Percentiles rank a stretch among this genome's conserved stretches.
Conservation (phyloP, 2,113 vertebrate genomes). For the Galbula dea region DNA sequence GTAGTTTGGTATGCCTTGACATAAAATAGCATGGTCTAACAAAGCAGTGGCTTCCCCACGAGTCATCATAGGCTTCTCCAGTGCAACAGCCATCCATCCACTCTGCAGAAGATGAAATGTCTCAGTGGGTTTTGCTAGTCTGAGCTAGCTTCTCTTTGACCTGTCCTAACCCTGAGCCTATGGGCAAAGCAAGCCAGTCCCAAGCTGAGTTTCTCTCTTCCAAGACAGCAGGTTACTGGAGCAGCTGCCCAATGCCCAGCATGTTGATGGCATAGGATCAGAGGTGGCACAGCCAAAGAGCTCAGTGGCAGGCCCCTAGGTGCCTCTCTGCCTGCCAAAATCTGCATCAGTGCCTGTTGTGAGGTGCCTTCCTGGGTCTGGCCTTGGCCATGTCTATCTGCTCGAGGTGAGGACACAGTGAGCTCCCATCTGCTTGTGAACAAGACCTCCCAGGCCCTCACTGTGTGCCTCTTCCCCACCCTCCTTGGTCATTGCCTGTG, state of each 20-base stretch:
- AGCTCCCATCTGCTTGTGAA: neutral
- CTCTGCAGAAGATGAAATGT: neutral
- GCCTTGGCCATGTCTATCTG: fast-evolving
- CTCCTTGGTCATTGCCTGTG: fast-evolving
- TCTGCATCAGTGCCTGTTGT: neutral
- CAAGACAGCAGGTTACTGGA: neutral
- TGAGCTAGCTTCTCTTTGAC: neutral
- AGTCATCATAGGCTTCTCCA: neutral
- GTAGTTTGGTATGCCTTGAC: neutral
- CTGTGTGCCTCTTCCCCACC: neutral
- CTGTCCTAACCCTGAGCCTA: neutral
- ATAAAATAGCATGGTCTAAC: neutral
- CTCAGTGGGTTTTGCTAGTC: neutral
- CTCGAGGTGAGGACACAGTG: fast-evolving
- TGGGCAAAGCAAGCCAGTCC: neutral
- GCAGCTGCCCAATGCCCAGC: neutral
- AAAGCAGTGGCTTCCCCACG: neutral
- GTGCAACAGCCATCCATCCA: neutral
- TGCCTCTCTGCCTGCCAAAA: neutral
- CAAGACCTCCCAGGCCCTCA: fast-evolving
- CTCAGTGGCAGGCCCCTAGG: fast-evolving
- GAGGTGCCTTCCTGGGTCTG: neutral
- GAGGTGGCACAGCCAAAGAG: neutral
- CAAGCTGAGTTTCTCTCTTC: neutral
- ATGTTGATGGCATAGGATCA: fast-evolving